phyloP scores from a whole-genome alignment of 2,113 vertebrate species.

The Pleuronectes platessa region DNA sequence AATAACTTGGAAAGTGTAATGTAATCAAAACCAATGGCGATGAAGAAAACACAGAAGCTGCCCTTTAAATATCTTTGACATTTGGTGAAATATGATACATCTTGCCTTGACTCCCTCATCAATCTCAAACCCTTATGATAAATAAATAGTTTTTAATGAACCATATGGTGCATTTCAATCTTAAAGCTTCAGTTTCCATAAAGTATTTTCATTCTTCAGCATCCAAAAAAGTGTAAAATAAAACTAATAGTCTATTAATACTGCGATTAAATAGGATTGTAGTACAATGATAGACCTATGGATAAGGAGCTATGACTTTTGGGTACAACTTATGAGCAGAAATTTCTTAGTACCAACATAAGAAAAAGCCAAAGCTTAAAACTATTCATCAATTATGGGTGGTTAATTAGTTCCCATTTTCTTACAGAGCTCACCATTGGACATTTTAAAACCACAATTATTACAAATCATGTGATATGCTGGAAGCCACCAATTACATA shows the following conservation, averaged over 20 bases:
- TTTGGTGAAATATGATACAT: slow-evolving; percentile 1
- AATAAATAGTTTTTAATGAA: neutral
- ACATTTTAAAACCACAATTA: neutral
- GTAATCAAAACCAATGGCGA: neutral
- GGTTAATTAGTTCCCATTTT: neutral
- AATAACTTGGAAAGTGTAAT: neutral
- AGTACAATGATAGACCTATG: neutral
- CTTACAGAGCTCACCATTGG: neutral
- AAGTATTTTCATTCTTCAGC: neutral
- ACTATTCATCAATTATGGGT: neutral
- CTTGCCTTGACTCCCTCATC: neutral
- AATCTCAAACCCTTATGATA: neutral
- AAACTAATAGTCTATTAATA: neutral
- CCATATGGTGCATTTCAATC: neutral
- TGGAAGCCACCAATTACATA: neutral
- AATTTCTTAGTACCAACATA: neutral
- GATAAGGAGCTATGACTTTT: neutral
- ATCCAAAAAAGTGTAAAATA: neutral
- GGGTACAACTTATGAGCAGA: neutral
- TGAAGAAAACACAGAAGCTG: neutral
- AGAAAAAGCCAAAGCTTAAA: neutral
- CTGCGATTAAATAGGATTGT: neutral
- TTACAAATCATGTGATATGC: neutral
- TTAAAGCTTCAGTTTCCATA: neutral
- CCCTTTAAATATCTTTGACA: neutral